These are phyloP conservation scores for Hystrix brachyura DNA, from an alignment of 2,113 vertebrate species.

Conservation along the genomic window DNA sequence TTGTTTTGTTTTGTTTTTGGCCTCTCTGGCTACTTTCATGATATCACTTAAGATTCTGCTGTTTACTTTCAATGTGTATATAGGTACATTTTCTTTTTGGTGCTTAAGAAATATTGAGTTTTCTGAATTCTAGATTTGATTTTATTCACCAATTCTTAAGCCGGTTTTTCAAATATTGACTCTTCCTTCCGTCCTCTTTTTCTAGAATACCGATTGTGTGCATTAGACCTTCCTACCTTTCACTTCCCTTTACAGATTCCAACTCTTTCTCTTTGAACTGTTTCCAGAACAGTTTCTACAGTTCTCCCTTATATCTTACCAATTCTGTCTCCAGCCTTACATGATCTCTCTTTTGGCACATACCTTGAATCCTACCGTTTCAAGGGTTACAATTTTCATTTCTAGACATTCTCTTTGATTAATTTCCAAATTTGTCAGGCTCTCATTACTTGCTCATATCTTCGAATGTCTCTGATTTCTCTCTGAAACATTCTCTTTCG, in stretches of 20 bases:
- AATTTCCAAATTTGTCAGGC: background rate
- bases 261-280: background rate
- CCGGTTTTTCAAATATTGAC: background rate
- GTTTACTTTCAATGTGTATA: background rate
- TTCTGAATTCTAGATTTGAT: background rate
- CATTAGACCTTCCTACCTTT: fast-evolving
- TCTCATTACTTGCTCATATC: background rate
- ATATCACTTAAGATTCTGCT: background rate
- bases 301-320: background rate
- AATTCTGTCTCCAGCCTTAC: background rate
- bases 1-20: background rate
- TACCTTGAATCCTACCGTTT: background rate
- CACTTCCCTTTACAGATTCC: background rate
- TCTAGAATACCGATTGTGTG: background rate
- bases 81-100: background rate
- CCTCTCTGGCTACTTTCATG: background rate
- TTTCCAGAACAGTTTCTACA: background rate
- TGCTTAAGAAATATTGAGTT: background rate
- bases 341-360: background rate
- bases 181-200: background rate
- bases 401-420: conserved; percentile 1
- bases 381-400: background rate
- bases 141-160: background rate
- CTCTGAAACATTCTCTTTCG: background rate
- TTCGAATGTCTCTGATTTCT: background rate